Percentiles rank a stretch among this genome's conserved stretches.
Evolutionary conservation across 2,888 invertebrate genomes (phyloP).

Genomic region (Steinernema carpocapsae): DNA sequence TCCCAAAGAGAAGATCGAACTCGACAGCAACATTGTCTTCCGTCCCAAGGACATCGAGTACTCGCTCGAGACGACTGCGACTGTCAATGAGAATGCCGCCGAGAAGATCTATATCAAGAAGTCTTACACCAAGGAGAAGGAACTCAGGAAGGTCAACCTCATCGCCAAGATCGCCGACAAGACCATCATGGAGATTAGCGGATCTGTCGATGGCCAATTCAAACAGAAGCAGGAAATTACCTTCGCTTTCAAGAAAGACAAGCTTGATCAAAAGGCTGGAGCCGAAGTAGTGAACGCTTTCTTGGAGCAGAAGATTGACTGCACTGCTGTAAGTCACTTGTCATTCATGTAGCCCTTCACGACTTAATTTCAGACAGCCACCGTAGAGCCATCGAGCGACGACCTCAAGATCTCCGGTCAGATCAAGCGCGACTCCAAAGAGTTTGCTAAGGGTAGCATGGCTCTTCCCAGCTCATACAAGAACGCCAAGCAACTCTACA

Average conservation of each 20-base stretch:
- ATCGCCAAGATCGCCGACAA: conserved; percentile 12
- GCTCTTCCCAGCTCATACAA: conserved; percentile 22
- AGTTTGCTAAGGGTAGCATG: conserved; percentile 30
- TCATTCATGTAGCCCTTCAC: not conserved
- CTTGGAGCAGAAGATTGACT: not conserved
- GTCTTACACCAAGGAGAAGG: conserved; percentile 17
- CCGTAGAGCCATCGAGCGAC: not conserved
- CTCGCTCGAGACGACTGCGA: conserved; percentile 14
- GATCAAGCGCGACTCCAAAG: conserved; percentile 25
- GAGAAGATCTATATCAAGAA: conserved; percentile 26
- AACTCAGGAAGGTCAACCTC: not conserved
- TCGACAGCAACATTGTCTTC: conserved; percentile 26
- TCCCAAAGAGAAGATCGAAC: conserved; percentile 36
- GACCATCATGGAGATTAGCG: not conserved
- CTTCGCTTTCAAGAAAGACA: not conserved
- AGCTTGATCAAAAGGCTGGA: conserved; percentile 22
- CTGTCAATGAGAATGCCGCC: not conserved
- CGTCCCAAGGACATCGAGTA: conserved; percentile 16
- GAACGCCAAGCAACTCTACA: conserved; percentile 10
- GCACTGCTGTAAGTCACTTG: not conserved
- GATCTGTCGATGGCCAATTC: conserved; percentile 10
- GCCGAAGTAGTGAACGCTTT: not conserved
- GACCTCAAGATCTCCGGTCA: conserved; percentile 3
- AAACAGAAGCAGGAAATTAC: not conserved
- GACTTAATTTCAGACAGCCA: not conserved